Conservation (phyloP, 2,888 invertebrate species). For the Drosophila peninsularis region DNA sequence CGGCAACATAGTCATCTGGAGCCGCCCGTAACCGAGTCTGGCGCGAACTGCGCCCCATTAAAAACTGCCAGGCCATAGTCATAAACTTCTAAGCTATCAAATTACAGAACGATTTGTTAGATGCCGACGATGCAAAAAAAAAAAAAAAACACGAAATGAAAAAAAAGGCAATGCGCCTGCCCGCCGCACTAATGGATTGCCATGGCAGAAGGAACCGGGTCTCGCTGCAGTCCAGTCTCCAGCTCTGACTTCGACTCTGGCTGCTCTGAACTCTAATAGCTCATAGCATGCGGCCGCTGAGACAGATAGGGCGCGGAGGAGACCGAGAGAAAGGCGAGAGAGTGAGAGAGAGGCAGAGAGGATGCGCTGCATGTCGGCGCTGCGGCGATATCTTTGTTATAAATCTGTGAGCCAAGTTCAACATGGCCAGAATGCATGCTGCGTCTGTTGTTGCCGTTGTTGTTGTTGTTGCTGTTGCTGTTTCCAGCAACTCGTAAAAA, state of each 20-base stretch:
- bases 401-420: conserved; percentile 81
- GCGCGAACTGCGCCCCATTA: conserved; percentile 73
- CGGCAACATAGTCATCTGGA: conserved; percentile 39
- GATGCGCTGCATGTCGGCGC: conserved; percentile 77
- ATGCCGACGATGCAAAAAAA: conserved; percentile 71
- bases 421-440: conserved; percentile 73
- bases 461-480: conserved; percentile 39
- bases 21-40: conserved; percentile 42
- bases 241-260: conserved; percentile 44
- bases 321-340: neutral
- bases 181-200: conserved; percentile 74
- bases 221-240: conserved; percentile 17
- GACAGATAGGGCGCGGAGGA: conserved; percentile 3
- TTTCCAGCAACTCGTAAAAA: conserved; percentile 72
- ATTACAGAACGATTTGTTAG: conserved; percentile 82
- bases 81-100: conserved; percentile 82
- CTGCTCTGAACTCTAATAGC: conserved; percentile 79
- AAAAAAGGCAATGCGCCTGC: conserved; percentile 42
- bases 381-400: conserved; percentile 82
- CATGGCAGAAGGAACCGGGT: conserved; percentile 48
- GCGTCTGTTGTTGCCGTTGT: conserved; percentile 65
- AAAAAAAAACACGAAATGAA: conserved; percentile 9
- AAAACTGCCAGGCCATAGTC: conserved; percentile 78
- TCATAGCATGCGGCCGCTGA: conserved; percentile 66
- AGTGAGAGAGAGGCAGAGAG: conserved; percentile 12